Evolutionary conservation across 2,113 vertebrate species (phyloP).

Genomic region (Sorex araneus): DNA sequence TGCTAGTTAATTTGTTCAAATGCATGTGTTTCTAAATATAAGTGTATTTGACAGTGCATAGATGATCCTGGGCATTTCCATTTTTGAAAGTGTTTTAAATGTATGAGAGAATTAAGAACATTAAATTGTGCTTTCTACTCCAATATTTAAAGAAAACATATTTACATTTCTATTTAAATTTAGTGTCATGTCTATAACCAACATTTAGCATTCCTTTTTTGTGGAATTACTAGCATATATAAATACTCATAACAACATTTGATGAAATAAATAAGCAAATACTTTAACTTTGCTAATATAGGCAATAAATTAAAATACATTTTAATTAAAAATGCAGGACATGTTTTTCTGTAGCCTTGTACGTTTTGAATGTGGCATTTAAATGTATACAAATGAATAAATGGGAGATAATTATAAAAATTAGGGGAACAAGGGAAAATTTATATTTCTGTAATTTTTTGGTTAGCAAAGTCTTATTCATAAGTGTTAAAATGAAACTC

Average conservation of each 20-base stretch:
- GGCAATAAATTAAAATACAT: not conserved
- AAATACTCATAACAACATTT: not conserved
- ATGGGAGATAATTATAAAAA: not conserved
- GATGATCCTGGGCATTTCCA: not conserved
- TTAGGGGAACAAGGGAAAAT: fast-evolving
- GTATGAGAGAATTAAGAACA: not conserved
- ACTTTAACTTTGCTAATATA: not conserved
- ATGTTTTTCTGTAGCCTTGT: not conserved
- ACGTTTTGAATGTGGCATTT: not conserved
- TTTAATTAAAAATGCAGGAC: not conserved
- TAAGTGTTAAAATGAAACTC: no score
- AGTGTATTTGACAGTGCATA: not conserved
- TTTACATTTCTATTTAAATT: conserved; percentile 6
- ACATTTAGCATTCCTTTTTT: not conserved
- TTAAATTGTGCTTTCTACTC: not conserved
- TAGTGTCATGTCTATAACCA: not conserved
- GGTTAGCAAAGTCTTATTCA: no score
- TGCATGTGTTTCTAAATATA: not conserved
- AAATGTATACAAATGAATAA: no score
- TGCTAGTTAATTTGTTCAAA: conserved; percentile 11
- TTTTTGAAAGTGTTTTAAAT: not conserved
- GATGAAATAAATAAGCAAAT: not conserved
- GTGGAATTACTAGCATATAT: not conserved
- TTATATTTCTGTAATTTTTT: not conserved
- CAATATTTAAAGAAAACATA: not conserved